These are phyloP conservation scores for Rhynchophorus ferrugineus DNA, from an alignment of 1,140 invertebrate species.

Conservation along the genomic window DNA sequence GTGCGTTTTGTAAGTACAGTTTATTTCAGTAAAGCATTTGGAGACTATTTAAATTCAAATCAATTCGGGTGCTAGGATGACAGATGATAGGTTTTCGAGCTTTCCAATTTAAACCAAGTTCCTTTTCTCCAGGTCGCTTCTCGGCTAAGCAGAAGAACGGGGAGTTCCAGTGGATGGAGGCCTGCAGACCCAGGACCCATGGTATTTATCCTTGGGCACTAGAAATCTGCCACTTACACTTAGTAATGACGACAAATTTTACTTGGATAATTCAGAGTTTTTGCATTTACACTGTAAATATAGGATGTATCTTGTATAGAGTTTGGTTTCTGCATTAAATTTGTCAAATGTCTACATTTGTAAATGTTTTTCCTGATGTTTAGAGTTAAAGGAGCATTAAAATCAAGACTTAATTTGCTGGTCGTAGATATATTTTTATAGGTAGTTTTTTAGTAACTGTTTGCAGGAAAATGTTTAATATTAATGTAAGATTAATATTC, in stretches of 20 bases:
- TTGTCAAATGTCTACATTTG: slow-evolving; percentile 9
- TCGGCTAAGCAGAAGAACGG: slow-evolving; percentile 34
- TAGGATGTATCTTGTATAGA: neutral
- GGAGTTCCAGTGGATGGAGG: slow-evolving; percentile 35
- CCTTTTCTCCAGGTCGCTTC: slow-evolving; percentile 42
- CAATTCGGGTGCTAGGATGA: slow-evolving; percentile 35
- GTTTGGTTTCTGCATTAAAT: slow-evolving; percentile 4
- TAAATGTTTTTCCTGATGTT: neutral
- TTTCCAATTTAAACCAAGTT: slow-evolving; percentile 41
- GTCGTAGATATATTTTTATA: too few relatives aligned
- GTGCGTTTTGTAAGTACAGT: slow-evolving; percentile 17
- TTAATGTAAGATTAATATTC: neutral
- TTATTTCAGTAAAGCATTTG: slow-evolving; percentile 9
- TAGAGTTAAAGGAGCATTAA: too few relatives aligned
- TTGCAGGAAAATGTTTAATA: neutral
- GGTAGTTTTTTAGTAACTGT: neutral
- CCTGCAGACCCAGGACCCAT: slow-evolving; percentile 50
- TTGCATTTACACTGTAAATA: neutral
- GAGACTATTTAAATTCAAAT: slow-evolving; percentile 5
- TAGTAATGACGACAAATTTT: slow-evolving; percentile 33
- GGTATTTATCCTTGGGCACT: slow-evolving; percentile 56
- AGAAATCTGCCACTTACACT: slow-evolving; percentile 43
- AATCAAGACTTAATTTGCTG: neutral
- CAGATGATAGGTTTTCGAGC: slow-evolving; percentile 37
- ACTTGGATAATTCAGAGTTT: slow-evolving; percentile 43